Percentiles rank a stretch among this genome's conserved stretches.
Conservation (phyloP, 2,888 invertebrate species). For the Drosophila anceps region DNA sequence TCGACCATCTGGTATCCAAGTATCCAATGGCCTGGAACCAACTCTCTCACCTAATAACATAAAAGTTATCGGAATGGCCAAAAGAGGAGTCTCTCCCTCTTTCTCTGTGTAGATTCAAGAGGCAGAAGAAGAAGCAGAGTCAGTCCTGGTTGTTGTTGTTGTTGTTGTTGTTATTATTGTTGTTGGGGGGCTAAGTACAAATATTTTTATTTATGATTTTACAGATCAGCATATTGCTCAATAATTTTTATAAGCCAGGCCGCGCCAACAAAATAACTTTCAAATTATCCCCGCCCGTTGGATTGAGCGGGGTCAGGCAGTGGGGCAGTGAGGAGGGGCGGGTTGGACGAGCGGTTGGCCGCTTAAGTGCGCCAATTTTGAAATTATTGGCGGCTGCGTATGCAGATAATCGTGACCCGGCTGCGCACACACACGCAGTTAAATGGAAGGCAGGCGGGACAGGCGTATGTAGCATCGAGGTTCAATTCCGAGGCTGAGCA, state of each 20-base stretch:
- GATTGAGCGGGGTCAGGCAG: constrained; percentile 3
- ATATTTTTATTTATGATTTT: constrained; percentile 85
- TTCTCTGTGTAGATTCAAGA: background rate
- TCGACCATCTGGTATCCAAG: constrained; percentile 10
- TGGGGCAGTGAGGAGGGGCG: background rate
- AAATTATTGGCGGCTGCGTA: constrained; percentile 81
- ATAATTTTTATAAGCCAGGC: constrained; percentile 74
- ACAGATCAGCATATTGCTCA: constrained; percentile 85
- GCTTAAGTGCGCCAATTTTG: constrained; percentile 83
- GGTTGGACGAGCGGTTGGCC: constrained; percentile 4
- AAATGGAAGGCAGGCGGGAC: constrained; percentile 16
- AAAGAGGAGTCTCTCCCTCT: constrained; percentile 18
- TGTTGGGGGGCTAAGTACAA: constrained; percentile 57
- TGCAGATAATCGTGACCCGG: constrained; percentile 84
- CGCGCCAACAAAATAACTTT: constrained; percentile 75
- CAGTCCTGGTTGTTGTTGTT: background rate
- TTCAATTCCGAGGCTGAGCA: constrained; percentile 12
- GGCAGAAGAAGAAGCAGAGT: constrained; percentile 1
- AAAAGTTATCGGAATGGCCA: constrained; percentile 72
- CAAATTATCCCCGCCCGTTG: constrained; percentile 60
- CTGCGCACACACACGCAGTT: constrained; percentile 50
- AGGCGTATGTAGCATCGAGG: background rate
- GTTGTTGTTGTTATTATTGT: background rate
- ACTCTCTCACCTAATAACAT: constrained; percentile 83
- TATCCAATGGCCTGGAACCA: constrained; percentile 62